phyloP scores from a whole-genome alignment of 2,113 vertebrate genomes.

The Phocoena sinus region DNA sequence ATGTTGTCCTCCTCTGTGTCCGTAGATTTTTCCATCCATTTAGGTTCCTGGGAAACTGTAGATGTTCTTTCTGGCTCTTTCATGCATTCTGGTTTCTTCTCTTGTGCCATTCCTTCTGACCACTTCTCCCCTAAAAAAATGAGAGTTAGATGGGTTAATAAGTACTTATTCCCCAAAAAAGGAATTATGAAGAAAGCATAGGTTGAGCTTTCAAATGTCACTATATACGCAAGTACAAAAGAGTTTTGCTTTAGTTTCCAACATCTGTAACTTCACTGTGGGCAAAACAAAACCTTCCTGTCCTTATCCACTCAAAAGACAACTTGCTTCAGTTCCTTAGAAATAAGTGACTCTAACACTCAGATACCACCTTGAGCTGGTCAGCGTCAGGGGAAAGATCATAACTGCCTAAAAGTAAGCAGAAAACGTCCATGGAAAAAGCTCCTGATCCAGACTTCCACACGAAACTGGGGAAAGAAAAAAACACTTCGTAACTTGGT shows the following conservation, averaged over 20 bases:
- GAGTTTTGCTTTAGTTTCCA: not conserved
- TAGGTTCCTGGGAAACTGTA: slow-evolving; percentile 33
- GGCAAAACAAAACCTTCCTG: not conserved
- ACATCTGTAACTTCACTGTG: not conserved
- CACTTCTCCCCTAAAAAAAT: slow-evolving; percentile 69
- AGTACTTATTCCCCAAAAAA: not conserved
- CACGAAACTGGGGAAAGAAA: not conserved
- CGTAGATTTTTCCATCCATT: slow-evolving; percentile 65
- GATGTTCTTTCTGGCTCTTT: not conserved
- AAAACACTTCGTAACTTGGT: not conserved
- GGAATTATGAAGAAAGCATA: slow-evolving; percentile 5
- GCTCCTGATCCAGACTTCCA: not conserved
- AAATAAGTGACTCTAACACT: not conserved
- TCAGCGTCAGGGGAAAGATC: not conserved
- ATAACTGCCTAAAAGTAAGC: not conserved
- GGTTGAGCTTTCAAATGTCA: not conserved
- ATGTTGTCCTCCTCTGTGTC: slow-evolving; percentile 73
- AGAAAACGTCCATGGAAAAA: not conserved
- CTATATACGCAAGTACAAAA: not conserved
- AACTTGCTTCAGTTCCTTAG: not conserved
- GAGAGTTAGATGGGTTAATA: not conserved
- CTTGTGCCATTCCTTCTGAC: slow-evolving; percentile 50
- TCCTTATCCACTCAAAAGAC: not conserved
- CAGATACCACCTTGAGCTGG: not conserved
- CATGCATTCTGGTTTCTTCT: slow-evolving; percentile 51